These are phyloP conservation scores for Athalia cordata DNA, from an alignment of 2,888 invertebrate species.

Conservation along the genomic window DNA sequence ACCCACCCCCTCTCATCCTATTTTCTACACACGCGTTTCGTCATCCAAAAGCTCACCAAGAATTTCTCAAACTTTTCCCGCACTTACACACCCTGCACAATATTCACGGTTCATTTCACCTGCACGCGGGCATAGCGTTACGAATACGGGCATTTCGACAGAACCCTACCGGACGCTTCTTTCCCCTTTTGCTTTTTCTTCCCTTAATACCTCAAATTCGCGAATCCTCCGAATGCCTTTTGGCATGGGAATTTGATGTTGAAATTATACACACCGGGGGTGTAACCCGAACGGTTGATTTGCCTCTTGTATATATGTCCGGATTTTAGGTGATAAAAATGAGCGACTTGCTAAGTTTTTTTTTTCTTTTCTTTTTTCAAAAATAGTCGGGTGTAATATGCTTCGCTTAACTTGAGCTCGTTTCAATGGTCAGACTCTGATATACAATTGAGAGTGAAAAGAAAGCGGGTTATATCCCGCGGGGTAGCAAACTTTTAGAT, in stretches of 20 bases:
- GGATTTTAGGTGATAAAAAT: constrained; percentile 16
- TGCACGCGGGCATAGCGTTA: too few species aligned
- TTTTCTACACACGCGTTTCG: constrained; percentile 1
- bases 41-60: background rate
- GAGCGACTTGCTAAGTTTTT: constrained; percentile 10
- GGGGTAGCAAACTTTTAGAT: constrained; percentile 41
- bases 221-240: too few species aligned
- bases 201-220: too few species aligned
- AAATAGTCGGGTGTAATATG: constrained; percentile 1
- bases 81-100: background rate
- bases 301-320: background rate
- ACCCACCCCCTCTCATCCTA: background rate
- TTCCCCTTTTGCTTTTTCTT: too few species aligned
- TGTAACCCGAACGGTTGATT: constrained; percentile 1
- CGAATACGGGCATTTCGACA: too few species aligned
- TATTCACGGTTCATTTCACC: background rate
- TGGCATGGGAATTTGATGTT: too few species aligned
- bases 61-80: constrained; percentile 13
- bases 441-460: constrained; percentile 39
- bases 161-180: too few species aligned
- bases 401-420: constrained; percentile 33
- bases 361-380: too few species aligned
- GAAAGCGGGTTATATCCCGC: constrained; percentile 34
- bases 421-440: constrained; percentile 40
- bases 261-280: background rate